Base-by-base conservation (phyloP, 2,888 invertebrate genomes). In the Morpho deidamia region DNA sequence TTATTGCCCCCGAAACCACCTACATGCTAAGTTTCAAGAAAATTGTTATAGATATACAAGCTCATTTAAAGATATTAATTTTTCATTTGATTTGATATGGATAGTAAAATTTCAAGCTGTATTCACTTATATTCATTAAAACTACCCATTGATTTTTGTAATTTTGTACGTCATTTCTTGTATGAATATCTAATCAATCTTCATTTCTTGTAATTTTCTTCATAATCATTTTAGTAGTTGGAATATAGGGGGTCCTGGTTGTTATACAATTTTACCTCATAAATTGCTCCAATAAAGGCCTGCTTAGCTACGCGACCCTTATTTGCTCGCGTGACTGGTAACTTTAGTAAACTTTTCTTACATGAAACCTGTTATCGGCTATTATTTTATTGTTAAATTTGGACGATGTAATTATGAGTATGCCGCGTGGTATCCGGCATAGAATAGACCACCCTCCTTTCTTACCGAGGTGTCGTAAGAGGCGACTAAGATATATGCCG, bases 311-410 rank as follows among this genome's bases (percentile, higher is more conserved):
- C 32, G 47, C 44, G 48, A 48, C 52, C 52, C 48, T 53, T 53
- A 55, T 47, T 55, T 55, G 51, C 53, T 60, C 51, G 58, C 58
- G 60, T 58, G 60, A 60, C 60, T 50, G 35, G 44, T 50, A 57
- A 53, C 53, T 58, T 60, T 53, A 34, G 44, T 45, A 38, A 56
- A 56, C 51, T 52, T 56, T 56, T 49, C 48, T 46, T 46, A 52
- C 52, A 52, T 56, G 48, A 44, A 56, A 52, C 44, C 44, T 51
- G 46, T 51, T 55, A 55, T 48, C 51, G 51, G 51, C 41, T 51
- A 51, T 44, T 51, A 44, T 55, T 55, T 55, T 55, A 48, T 55
- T 51, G 55, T 55, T 43, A 52, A 52, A 52, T 50, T 54, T 33
- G 48, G 50, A 40, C 41, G 44, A 44, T 41, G 50, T 54, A 50